Conservation (phyloP, 2,888 invertebrate species). For the Dicycla oo region DNA sequence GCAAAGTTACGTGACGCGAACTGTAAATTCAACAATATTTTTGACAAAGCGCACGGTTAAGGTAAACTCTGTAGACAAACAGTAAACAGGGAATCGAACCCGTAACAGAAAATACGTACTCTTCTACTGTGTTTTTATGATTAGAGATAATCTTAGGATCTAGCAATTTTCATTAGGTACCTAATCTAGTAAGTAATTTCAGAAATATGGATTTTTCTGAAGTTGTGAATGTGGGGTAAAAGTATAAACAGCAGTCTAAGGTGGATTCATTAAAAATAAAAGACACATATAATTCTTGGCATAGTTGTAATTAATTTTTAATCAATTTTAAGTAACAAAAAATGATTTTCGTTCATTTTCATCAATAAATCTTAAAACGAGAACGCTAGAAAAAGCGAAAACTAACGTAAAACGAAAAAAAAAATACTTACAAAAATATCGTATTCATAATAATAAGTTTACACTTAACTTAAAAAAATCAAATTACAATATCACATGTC, state of each 20-base stretch:
- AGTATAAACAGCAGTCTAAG: neutral
- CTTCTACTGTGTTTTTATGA: no score
- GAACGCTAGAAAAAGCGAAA: conserved; percentile 87
- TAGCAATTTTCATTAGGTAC: neutral
- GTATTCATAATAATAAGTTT: conserved; percentile 87
- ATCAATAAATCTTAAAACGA: conserved; percentile 87
- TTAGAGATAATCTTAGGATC: no score
- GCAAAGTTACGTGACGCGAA: no score
- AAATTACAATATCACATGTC: conserved; percentile 91
- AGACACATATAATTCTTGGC: conserved; percentile 85
- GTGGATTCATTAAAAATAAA: conserved; percentile 70
- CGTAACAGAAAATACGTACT: no score
- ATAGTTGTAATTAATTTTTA: conserved; percentile 90
- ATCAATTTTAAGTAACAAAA: conserved; percentile 90
- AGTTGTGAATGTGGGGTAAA: neutral
- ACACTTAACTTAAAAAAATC: conserved; percentile 85
- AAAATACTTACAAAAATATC: conserved; percentile 89
- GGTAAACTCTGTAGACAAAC: neutral
- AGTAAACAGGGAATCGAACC: no score
- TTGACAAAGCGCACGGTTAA: no score
- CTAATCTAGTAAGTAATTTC: neutral
- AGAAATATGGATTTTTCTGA: neutral
- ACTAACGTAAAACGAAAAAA: conserved; percentile 85
- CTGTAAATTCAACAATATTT: no score
- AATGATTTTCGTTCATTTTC: conserved; percentile 83